Evolutionary conservation across 2,797 vertebrate species (phyloP), one percentile per base, ranked within the genome.

Genomic region (Aeoliscus strigatus): DNA sequence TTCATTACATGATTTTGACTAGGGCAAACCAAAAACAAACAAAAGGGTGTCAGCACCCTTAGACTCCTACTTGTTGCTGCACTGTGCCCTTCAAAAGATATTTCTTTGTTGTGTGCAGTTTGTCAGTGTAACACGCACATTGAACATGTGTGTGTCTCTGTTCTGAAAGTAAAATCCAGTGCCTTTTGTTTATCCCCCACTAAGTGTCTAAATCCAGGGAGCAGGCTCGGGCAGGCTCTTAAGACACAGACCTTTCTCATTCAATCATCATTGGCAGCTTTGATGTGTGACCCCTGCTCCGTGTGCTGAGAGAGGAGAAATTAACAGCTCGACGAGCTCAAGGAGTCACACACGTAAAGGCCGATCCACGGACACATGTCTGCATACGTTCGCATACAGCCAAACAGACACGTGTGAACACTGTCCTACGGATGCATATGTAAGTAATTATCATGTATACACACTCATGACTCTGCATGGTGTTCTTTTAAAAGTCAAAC

Each of bases 281-380:
- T 85, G 81, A 84, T 81, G 74, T 77, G 60, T 66, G 75, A 81
- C 75, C 79, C 38, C 70, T 79, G 69, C 69, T 69, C 63, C 47
- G 18, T 65, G 53, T 4, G 28, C 55, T 57, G 68, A 50, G 57
- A 49, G 54, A 72, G 37, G 31, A 70, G 43, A 78, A 65, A 75
- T 72, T 37, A 77, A 71, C 57, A 37, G 27, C 48, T 47, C 40
- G 51, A 49, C 63, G 70, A 73, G 55, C 52, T 71, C 39, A 60
- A 6, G 56, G 43, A 41, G 43, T 12, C 35, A 32, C 26, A 6
- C 8, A 30, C 6, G 14, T 2, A 7, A 12, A 32, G 18, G 18
- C 18, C 6, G 18, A 21, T 21, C 18, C 7, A 29, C 14, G 27
- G 7, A 13, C 16, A 34, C 10, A n/a, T n/a, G n/a, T n/a, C 42